These are phyloP conservation scores for Sinhomidia bicolor DNA, from an alignment of 2,888 invertebrate genomes.

Conservation along the genomic window DNA sequence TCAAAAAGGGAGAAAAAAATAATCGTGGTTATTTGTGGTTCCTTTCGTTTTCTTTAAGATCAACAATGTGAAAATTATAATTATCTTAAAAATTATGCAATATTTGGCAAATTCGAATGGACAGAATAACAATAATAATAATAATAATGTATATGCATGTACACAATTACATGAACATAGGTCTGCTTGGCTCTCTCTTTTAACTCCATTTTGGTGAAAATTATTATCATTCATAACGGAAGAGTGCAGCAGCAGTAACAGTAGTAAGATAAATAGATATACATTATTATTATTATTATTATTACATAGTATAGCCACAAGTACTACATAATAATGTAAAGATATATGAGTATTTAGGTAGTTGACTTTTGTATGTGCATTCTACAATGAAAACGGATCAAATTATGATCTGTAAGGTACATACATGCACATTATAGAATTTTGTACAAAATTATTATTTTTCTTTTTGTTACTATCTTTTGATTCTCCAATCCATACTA, in stretches of 20 bases:
- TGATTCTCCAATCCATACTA: neutral
- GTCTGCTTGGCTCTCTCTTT: constrained; percentile 17
- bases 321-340: too few species aligned
- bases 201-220: constrained; percentile 23
- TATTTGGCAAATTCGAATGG: constrained; percentile 64
- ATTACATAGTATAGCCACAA: too few species aligned
- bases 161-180: neutral
- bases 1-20: neutral
- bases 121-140: constrained; percentile 42
- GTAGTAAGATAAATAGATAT: neutral
- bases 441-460: too few species aligned
- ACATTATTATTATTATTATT: too few species aligned
- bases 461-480: too few species aligned
- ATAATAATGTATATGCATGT: neutral
- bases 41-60: constrained; percentile 43
- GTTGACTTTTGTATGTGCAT: neutral
- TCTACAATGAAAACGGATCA: neutral
- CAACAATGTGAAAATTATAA: constrained; percentile 53
- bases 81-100: constrained; percentile 69
- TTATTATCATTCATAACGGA: constrained; percentile 6
- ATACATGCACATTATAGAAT: too few species aligned
- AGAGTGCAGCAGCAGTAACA: neutral
- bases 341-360: too few species aligned
- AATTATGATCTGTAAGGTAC: neutral
- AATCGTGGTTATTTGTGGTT: constrained; percentile 27